These are phyloP conservation scores for Disparrhopalites patrizii DNA, from an alignment of 2,888 invertebrate species.

Conservation along the genomic window DNA sequence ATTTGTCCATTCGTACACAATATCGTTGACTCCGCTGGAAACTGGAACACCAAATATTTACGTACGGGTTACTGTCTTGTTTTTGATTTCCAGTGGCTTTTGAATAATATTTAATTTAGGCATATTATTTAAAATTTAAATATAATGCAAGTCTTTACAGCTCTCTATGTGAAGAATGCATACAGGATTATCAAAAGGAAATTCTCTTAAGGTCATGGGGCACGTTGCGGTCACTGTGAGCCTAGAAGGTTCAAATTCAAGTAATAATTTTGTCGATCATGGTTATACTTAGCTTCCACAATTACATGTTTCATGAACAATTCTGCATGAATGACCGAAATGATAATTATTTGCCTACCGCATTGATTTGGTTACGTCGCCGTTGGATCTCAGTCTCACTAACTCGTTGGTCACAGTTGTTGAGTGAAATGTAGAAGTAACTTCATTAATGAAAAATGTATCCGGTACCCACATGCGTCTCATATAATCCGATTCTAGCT, in stretches of 20 bases:
- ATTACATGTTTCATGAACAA: not conserved
- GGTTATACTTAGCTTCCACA: not conserved
- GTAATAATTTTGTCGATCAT: not conserved
- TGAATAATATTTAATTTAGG: not conserved
- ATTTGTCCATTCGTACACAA: conserved; percentile 93
- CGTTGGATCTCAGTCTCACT: not conserved
- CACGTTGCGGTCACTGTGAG: conserved; percentile 93
- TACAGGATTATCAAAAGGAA: conserved; percentile 91
- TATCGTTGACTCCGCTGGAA: conserved; percentile 83
- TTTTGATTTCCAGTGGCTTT: too few relatives aligned
- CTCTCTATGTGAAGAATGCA: conserved; percentile 96
- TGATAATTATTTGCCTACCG: not conserved
- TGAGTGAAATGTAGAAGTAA: conserved; percentile 1
- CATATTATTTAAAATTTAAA: conserved; percentile 50
- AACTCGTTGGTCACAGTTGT: conserved; percentile 11
- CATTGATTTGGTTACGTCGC: conserved; percentile 15
- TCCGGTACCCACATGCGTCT: conserved; percentile 1
- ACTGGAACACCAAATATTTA: too few relatives aligned
- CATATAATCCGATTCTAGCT: conserved; percentile 8
- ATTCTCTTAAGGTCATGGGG: conserved; percentile 93
- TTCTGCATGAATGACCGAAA: too few relatives aligned
- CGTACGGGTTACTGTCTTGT: too few relatives aligned
- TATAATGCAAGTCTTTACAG: too few relatives aligned
- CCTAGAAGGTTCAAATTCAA: conserved; percentile 58
- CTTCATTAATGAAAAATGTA: conserved; percentile 14